Evolutionary conservation across 1,140 invertebrate genomes (phyloP).

Genomic region (Drosophila suzukii): DNA sequence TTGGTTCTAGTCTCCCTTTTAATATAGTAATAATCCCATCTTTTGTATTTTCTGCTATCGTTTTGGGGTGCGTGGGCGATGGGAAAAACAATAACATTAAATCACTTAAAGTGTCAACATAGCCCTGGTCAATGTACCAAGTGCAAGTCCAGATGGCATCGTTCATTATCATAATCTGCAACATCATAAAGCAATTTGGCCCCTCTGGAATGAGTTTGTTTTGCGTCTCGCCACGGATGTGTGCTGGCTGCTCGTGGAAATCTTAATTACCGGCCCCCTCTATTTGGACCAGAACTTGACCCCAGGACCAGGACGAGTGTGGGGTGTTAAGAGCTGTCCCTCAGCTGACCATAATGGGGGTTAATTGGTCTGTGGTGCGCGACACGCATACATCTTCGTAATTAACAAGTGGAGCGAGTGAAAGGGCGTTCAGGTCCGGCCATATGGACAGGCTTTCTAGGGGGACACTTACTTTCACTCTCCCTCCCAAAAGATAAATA

Average conservation of each 20-base stretch:
- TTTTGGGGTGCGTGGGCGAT: slow-evolving; percentile 11
- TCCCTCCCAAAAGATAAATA: slow-evolving; percentile 3
- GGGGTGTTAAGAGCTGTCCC: slow-evolving; percentile 44
- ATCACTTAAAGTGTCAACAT: slow-evolving; percentile 84
- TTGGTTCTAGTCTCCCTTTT: not conserved
- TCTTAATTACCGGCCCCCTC: slow-evolving; percentile 76
- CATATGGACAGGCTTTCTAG: slow-evolving; percentile 59
- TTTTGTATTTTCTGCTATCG: not conserved
- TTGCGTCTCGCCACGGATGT: slow-evolving; percentile 64
- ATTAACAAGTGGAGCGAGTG: slow-evolving; percentile 74
- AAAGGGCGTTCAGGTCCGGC: slow-evolving; percentile 35
- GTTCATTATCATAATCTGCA: slow-evolving; percentile 84
- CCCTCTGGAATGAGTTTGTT: slow-evolving; percentile 52
- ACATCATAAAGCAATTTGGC: slow-evolving; percentile 83
- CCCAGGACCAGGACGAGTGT: slow-evolving; percentile 66
- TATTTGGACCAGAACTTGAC: slow-evolving; percentile 63
- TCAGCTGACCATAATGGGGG: slow-evolving; percentile 79
- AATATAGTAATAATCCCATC: not conserved
- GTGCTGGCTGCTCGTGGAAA: slow-evolving; percentile 55
- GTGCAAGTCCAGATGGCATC: slow-evolving; percentile 78
- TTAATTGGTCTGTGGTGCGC: slow-evolving; percentile 84
- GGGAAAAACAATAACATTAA: slow-evolving; percentile 78
- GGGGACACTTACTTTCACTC: slow-evolving; percentile 58
- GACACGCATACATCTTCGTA: slow-evolving; percentile 84
- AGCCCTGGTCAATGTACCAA: slow-evolving; percentile 69